A percentile compares a stretch with the other conserved stretches of the same genome.
These are phyloP conservation scores for Zeuzera pyrina DNA, from an alignment of 2,888 invertebrate species.

Conservation along the genomic window DNA sequence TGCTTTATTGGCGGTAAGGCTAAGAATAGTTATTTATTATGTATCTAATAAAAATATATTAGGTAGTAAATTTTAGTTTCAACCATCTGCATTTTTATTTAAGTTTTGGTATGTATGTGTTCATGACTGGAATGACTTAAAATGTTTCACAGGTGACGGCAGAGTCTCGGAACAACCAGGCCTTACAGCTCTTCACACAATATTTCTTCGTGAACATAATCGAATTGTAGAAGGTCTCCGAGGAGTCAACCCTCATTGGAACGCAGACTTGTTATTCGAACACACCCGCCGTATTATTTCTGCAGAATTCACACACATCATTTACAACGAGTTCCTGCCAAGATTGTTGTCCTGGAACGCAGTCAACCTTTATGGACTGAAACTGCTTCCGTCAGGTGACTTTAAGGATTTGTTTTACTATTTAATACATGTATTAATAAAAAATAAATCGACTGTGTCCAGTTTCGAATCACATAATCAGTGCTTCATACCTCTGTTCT, in stretches of 20 bases:
- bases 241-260: constrained; percentile 91
- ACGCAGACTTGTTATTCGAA: constrained; percentile 87
- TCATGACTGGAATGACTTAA: too few species aligned
- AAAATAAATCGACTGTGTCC: too few species aligned
- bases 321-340: constrained; percentile 93
- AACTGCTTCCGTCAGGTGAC: constrained; percentile 80
- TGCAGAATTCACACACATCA: constrained; percentile 86
- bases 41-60: too few species aligned
- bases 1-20: constrained; percentile 87
- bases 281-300: constrained; percentile 83
- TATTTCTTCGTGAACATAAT: constrained; percentile 93
- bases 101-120: too few species aligned
- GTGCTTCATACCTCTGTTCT: too few species aligned
- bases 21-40: background rate
- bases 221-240: constrained; percentile 84
- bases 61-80: too few species aligned
- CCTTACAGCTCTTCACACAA: constrained; percentile 89
- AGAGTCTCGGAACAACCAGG: constrained; percentile 95
- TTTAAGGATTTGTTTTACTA: background rate
- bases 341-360: constrained; percentile 92
- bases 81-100: too few species aligned
- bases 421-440: too few species aligned
- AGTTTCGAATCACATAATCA: too few species aligned
- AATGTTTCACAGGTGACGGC: constrained; percentile 78
- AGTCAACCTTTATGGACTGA: constrained; percentile 89